A percentile compares a stretch with the other conserved stretches of the same genome.
Evolutionary conservation across 2,888 invertebrate species (phyloP).

Genomic region (Eugnorisma glareosa): DNA sequence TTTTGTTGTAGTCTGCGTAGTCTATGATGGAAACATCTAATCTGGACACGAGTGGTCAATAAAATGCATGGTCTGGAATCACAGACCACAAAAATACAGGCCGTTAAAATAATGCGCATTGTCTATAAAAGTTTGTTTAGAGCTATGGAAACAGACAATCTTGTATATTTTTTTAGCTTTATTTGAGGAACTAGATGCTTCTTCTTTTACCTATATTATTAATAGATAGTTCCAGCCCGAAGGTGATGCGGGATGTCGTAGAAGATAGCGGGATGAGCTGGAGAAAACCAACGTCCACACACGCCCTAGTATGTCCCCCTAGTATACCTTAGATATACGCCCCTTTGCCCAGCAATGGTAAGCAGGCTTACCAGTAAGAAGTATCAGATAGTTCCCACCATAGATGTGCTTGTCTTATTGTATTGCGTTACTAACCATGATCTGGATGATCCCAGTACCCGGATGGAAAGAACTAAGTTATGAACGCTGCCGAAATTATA

Average conservation of each 20-base stretch:
- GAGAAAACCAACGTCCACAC: neutral
- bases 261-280: neutral
- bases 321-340: no score
- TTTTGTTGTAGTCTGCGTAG: constrained; percentile 21
- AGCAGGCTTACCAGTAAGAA: no score
- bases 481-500: no score
- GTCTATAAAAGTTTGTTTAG: constrained; percentile 10
- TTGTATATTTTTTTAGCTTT: neutral
- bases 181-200: neutral
- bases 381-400: no score
- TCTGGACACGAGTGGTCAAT: constrained; percentile 8
- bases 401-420: no score
- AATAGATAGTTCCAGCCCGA: no score
- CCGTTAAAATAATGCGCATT: neutral
- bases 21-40: constrained; percentile 20
- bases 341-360: neutral
- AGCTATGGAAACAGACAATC: neutral
- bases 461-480: no score
- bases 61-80: constrained; percentile 26
- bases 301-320: no score
- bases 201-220: neutral
- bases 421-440: no score
- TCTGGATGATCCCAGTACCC: no score
- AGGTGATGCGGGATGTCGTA: no score
- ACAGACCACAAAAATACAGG: constrained; percentile 19